A percentile compares a stretch with the other conserved stretches of the same genome.
Conservation (phyloP, 2,797 vertebrate species). For the Mastacembelus armatus region DNA sequence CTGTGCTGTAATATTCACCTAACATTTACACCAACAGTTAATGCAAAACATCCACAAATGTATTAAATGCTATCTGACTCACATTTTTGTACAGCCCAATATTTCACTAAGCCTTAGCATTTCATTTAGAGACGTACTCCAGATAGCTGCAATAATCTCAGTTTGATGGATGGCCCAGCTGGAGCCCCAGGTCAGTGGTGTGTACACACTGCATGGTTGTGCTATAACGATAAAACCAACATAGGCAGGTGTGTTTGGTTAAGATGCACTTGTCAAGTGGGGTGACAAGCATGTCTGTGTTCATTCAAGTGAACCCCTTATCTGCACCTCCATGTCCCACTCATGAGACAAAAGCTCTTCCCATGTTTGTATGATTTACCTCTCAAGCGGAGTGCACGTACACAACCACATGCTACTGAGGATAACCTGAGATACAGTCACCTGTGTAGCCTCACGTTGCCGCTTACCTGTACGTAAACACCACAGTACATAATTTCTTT, state of each 20-base stretch:
- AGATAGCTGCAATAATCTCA: constrained; percentile 84
- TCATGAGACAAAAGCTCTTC: constrained; percentile 82
- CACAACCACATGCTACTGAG: not conserved
- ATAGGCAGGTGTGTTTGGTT: constrained; percentile 86
- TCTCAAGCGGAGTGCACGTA: constrained; percentile 65
- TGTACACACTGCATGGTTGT: constrained; percentile 81
- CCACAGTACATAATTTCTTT: not conserved
- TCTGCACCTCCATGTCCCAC: constrained; percentile 80
- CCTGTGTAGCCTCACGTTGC: constrained; percentile 4
- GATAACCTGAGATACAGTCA: constrained; percentile 12
- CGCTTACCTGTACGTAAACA: constrained; percentile 19
- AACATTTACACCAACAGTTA: constrained; percentile 49
- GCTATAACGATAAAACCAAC: constrained; percentile 79
- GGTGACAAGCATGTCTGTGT: constrained; percentile 82
- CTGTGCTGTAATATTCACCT: constrained; percentile 48
- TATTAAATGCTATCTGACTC: constrained; percentile 70
- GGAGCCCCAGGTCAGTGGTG: constrained; percentile 74
- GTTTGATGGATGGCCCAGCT: constrained; percentile 80
- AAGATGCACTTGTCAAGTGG: constrained; percentile 84
- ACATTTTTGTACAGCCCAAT: constrained; percentile 77
- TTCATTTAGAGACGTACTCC: constrained; percentile 83
- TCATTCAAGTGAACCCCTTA: constrained; percentile 86
- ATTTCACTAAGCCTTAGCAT: constrained; percentile 79
- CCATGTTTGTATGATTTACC: constrained; percentile 81
- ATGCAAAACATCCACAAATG: constrained; percentile 69